phyloP scores from a whole-genome alignment of 2,797 vertebrate genomes.

The Acropternis orthonyx region DNA sequence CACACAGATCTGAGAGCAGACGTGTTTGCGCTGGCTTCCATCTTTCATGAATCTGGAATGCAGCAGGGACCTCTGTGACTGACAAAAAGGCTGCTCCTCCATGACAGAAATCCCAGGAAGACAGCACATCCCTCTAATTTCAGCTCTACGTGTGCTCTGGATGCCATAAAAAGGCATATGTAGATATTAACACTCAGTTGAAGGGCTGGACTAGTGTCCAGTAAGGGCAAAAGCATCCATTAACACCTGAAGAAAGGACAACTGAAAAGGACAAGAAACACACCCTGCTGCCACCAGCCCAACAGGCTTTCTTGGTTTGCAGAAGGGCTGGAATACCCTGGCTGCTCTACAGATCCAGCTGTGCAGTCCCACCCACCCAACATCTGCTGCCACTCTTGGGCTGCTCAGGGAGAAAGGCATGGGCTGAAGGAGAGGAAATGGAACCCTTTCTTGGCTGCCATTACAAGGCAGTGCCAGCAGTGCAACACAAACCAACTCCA shows the following conservation, averaged over 20 bases:
- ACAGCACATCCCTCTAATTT: slow-evolving; percentile 14
- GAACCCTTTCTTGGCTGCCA: not conserved
- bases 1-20: not conserved
- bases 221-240: not conserved
- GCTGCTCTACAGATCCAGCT: not conserved
- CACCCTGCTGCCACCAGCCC: not conserved
- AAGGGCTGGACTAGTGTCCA: not conserved
- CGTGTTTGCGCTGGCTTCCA: not conserved
- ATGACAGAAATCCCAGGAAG: slow-evolving; percentile 44
- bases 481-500: not conserved
- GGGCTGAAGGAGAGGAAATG: not conserved
- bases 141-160: not conserved
- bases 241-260: not conserved
- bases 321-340: not conserved
- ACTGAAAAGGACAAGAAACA: not conserved
- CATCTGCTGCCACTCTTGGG: not conserved
- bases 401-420: not conserved
- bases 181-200: not conserved
- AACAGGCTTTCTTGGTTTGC: not conserved
- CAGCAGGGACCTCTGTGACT: slow-evolving; percentile 42
- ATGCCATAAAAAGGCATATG: not conserved
- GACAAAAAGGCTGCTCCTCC: slow-evolving; percentile 22
- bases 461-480: not conserved
- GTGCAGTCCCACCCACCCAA: not conserved
- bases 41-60: slow-evolving; percentile 39